phyloP scores from a whole-genome alignment of 2,113 vertebrate genomes.

The Chrysemys picta region DNA sequence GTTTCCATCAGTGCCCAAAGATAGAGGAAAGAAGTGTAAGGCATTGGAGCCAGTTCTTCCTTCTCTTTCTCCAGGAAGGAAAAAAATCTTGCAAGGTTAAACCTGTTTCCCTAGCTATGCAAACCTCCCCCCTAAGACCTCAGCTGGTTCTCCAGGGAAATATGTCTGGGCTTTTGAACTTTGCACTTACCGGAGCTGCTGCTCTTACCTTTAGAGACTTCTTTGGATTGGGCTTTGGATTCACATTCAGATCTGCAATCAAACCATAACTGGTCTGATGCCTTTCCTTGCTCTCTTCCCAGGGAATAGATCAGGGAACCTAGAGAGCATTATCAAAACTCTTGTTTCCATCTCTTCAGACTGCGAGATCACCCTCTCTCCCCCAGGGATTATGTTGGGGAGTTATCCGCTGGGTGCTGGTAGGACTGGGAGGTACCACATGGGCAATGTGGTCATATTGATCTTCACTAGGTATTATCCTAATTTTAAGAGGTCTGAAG shows the following conservation, averaged over 20 bases:
- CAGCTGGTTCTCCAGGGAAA: neutral
- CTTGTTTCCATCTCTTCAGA: neutral
- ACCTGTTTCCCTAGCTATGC: neutral
- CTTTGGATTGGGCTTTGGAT: neutral
- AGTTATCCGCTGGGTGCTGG: accelerated
- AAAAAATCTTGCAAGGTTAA: neutral
- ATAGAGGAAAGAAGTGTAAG: neutral
- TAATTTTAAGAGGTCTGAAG: neutral
- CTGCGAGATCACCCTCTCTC: neutral
- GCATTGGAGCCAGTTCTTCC: neutral
- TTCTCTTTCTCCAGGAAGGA: neutral
- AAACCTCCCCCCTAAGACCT: neutral
- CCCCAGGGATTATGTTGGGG: neutral
- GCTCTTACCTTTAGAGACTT: neutral
- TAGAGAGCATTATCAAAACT: neutral
- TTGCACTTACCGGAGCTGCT: neutral
- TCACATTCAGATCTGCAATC: neutral
- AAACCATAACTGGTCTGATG: neutral
- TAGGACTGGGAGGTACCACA: neutral
- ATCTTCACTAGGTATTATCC: neutral
- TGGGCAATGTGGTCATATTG: neutral
- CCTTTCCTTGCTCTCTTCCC: neutral
- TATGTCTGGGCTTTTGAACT: neutral
- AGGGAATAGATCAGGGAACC: neutral
- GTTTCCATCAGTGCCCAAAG: neutral